Conservation (phyloP, 2,113 vertebrate genomes). For the Indicator indicator region DNA sequence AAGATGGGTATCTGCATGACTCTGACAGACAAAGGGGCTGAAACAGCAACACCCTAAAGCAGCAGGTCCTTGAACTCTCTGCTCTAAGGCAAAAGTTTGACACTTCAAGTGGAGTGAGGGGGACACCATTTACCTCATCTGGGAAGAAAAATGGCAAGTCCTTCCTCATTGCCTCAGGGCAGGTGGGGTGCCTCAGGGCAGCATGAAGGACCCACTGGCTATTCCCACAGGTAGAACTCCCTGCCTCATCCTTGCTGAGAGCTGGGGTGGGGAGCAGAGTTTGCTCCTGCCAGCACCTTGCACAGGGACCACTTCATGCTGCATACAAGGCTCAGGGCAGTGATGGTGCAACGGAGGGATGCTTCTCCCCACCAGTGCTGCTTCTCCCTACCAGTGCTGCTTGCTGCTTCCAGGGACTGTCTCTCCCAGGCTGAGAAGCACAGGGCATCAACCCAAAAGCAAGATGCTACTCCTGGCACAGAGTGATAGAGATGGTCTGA, state of each 20-base stretch:
- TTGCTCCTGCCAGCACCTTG: neutral
- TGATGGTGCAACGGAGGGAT: accelerated
- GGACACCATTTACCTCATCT: neutral
- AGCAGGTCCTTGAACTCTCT: neutral
- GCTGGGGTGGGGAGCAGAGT: neutral
- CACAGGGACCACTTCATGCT: accelerated
- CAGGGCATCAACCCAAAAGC: neutral
- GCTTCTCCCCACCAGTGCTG: neutral
- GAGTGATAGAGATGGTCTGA: neutral
- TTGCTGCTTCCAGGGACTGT: neutral
- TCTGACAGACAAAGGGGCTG: neutral
- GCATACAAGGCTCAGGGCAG: neutral
- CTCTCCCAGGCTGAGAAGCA: neutral
- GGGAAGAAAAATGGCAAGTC: neutral
- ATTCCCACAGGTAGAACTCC: neutral
- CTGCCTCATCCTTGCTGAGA: accelerated
- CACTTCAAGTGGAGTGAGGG: neutral
- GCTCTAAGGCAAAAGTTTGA: neutral
- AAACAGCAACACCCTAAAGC: neutral
- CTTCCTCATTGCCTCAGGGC: neutral
- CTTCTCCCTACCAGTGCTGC: neutral
- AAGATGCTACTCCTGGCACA: neutral
- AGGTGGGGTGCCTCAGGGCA: neutral
- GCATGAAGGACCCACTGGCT: neutral
- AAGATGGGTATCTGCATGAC: accelerated